Conservation (phyloP, 2,797 vertebrate genomes). For the Pelodytes ibericus region DNA sequence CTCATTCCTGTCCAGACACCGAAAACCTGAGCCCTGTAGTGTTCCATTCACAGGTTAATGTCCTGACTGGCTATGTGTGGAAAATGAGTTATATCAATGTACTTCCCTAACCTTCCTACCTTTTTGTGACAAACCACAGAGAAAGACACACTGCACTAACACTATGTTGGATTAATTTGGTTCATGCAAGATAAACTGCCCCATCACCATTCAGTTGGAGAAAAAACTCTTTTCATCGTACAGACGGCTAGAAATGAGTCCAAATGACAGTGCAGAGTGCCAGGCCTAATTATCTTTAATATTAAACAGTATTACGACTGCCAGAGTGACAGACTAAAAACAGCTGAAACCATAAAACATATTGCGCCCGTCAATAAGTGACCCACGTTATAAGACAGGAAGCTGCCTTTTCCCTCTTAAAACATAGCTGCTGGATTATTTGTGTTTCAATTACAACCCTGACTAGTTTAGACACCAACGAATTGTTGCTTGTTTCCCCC, state of each 20-base stretch:
- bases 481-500: slow-evolving; percentile 47
- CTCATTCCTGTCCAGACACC: slow-evolving; percentile 21
- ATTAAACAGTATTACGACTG: slow-evolving; percentile 17
- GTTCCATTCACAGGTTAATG: background rate
- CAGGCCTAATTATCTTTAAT: slow-evolving; percentile 22
- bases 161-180: no score
- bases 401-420: background rate
- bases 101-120: background rate
- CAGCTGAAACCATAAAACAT: slow-evolving; percentile 7
- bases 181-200: background rate
- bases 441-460: slow-evolving; percentile 1
- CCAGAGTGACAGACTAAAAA: background rate
- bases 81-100: background rate
- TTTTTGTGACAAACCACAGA: slow-evolving; percentile 3
- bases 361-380: background rate
- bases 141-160: background rate
- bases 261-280: background rate
- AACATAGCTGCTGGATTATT: background rate
- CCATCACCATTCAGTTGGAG: slow-evolving; percentile 18
- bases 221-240: slow-evolving; percentile 9
- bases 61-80: background rate
- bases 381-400: slow-evolving; percentile 6
- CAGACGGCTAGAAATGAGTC: background rate
- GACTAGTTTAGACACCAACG: slow-evolving; percentile 33
- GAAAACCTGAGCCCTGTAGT: background rate